phyloP scores from a whole-genome alignment of 1,140 invertebrate species.

The Diploscapter pachys region DNA sequence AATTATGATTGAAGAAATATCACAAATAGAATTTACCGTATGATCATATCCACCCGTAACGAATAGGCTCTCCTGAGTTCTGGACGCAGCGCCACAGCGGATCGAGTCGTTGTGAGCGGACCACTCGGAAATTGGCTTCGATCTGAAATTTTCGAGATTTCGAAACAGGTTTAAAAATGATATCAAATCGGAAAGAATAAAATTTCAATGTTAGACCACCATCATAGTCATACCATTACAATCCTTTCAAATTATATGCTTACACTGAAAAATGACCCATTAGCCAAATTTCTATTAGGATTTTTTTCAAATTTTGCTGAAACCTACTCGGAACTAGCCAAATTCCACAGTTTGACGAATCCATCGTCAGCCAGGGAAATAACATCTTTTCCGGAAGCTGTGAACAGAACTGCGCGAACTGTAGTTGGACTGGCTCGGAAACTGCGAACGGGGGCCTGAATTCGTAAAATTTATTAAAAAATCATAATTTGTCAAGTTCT shows the following conservation, averaged over 20 bases:
- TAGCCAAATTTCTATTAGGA: not conserved
- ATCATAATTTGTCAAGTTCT: too few species aligned
- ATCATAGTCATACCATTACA: too few species aligned
- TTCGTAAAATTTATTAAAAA: too few species aligned
- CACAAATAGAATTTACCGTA: slow-evolving; percentile 23
- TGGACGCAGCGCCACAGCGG: slow-evolving; percentile 75
- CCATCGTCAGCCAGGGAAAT: slow-evolving; percentile 91
- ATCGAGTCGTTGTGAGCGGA: slow-evolving; percentile 69
- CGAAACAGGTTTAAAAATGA: too few species aligned
- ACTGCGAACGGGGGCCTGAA: slow-evolving; percentile 21
- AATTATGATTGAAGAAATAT: too few species aligned
- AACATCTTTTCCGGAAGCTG: slow-evolving; percentile 73
- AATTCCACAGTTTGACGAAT: slow-evolving; percentile 64
- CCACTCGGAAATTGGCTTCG: slow-evolving; percentile 19
- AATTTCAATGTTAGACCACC: too few species aligned
- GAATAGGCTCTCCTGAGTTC: slow-evolving; percentile 72
- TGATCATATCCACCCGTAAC: slow-evolving; percentile 64
- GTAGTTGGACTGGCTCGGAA: slow-evolving; percentile 65
- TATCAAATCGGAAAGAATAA: too few species aligned
- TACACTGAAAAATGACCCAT: too few species aligned
- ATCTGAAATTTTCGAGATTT: not conserved
- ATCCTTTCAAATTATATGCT: too few species aligned
- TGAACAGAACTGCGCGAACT: slow-evolving; percentile 71
- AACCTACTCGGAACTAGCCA: slow-evolving; percentile 31
- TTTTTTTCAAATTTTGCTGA: not conserved